Conservation (phyloP, 2,888 invertebrate species). For the Xanthostigma xanthostigma region DNA sequence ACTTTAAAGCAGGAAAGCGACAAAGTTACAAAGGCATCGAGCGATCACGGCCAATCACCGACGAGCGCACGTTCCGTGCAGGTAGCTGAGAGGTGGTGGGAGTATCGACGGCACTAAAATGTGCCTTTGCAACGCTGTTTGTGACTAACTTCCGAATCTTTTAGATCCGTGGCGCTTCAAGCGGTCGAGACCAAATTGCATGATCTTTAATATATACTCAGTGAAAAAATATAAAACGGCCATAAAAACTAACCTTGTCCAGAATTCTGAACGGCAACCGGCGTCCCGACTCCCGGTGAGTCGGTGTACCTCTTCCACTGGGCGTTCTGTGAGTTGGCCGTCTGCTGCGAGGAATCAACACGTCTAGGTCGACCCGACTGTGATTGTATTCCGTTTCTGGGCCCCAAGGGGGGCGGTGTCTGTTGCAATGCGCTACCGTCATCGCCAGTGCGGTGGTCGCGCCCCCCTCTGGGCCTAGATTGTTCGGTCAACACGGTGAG, state of each 20-base stretch:
- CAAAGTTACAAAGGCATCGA: no score
- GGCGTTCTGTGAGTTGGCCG: conserved; percentile 25
- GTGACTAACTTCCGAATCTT: no score
- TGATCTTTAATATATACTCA: no score
- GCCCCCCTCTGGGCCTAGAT: conserved; percentile 35
- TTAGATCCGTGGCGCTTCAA: no score
- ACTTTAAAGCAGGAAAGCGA: no score
- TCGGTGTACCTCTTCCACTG: conserved; percentile 52
- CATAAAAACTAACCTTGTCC: conserved; percentile 17
- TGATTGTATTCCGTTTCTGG: conserved; percentile 28
- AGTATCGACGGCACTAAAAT: no score
- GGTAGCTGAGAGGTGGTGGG: no score
- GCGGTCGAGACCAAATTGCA: no score
- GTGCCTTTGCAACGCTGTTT: no score
- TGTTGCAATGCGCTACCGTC: not conserved
- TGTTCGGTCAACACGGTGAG: conserved; percentile 36
- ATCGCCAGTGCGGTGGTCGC: conserved; percentile 29
- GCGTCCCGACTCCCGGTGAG: conserved; percentile 46
- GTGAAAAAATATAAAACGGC: no score
- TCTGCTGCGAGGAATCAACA: conserved; percentile 36
- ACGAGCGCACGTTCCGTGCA: no score
- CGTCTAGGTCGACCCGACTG: conserved; percentile 32
- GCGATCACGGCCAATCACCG: no score
- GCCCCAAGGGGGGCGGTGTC: conserved; percentile 25
- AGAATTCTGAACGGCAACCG: conserved; percentile 21